Conservation (phyloP, 2,888 invertebrate genomes). For the Torymus texanus region DNA sequence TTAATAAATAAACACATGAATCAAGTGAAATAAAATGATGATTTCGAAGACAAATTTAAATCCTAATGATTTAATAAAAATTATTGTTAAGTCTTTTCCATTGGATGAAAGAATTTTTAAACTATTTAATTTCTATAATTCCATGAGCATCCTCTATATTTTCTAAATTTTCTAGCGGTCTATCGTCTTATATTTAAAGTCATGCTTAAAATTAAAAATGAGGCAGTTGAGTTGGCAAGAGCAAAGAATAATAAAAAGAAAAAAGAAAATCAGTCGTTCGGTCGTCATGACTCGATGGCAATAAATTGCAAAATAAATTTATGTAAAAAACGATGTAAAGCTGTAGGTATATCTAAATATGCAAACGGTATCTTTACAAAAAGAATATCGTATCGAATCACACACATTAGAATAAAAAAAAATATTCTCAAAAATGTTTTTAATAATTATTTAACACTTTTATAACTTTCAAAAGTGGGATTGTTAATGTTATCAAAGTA, state of each 20-base stretch:
- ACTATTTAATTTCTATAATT: conserved; percentile 17
- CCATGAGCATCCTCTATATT: conserved; percentile 36
- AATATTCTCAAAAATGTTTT: no score
- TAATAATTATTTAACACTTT: no score
- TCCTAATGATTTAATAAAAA: no score
- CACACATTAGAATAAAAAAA: no score
- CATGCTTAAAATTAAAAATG: conserved; percentile 71
- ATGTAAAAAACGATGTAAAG: conserved; percentile 41
- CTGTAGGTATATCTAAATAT: conserved; percentile 14
- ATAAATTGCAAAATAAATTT: conserved; percentile 49
- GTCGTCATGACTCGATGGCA: conserved; percentile 58
- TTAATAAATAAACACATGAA: no score
- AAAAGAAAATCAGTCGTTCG: conserved; percentile 69
- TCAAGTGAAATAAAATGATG: no score
- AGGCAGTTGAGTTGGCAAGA: conserved; percentile 75
- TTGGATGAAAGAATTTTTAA: neutral
- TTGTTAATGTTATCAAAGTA: no score
- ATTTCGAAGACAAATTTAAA: no score
- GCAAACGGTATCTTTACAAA: conserved; percentile 46
- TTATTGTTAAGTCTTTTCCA: no score
- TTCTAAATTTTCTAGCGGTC: conserved; percentile 52
- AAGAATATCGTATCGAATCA: conserved; percentile 23
- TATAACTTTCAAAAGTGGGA: no score
- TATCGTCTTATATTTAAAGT: conserved; percentile 54
- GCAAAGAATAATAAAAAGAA: conserved; percentile 58